Conservation (phyloP, 1,140 invertebrate species). For the Ganaspis sp. region DNA sequence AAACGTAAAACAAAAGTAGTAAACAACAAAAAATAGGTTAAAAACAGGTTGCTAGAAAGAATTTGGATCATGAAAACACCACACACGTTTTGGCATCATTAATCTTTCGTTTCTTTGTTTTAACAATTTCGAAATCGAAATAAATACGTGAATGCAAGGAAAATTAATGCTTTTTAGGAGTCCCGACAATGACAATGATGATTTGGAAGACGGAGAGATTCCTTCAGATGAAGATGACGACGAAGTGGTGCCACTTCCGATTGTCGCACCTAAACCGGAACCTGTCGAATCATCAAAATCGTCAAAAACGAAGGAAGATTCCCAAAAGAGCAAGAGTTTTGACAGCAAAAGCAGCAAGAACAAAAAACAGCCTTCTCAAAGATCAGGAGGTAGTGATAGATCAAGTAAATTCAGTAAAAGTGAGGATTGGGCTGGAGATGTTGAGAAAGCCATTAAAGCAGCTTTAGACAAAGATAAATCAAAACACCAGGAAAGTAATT, state of each 20-base stretch:
- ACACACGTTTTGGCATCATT: not conserved
- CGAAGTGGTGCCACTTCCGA: conserved; percentile 38
- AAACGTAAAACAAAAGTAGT: not conserved
- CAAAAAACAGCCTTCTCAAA: conserved; percentile 58
- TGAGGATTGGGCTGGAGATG: conserved; percentile 86
- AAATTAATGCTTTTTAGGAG: not conserved
- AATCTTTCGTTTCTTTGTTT: not conserved
- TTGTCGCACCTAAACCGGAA: not conserved
- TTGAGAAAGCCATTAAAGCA: conserved; percentile 85
- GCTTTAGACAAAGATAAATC: conserved; percentile 77
- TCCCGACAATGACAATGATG: conserved; percentile 68
- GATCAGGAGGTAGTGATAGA: conserved; percentile 55
- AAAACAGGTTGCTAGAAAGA: not conserved
- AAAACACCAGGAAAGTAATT: conserved; percentile 76
- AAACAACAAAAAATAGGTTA: not conserved
- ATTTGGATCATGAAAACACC: not conserved
- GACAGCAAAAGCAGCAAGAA: conserved; percentile 68
- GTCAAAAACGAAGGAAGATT: conserved; percentile 46
- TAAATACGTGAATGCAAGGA: not conserved
- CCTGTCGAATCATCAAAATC: conserved; percentile 53
- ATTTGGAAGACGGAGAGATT: conserved; percentile 80
- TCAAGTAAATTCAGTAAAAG: conserved; percentile 67
- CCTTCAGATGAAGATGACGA: conserved; percentile 79
- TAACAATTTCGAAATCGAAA: too few species aligned
- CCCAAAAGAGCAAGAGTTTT: conserved; percentile 60